phyloP scores from a whole-genome alignment of 2,797 vertebrate genomes.

The Meda fulgida region DNA sequence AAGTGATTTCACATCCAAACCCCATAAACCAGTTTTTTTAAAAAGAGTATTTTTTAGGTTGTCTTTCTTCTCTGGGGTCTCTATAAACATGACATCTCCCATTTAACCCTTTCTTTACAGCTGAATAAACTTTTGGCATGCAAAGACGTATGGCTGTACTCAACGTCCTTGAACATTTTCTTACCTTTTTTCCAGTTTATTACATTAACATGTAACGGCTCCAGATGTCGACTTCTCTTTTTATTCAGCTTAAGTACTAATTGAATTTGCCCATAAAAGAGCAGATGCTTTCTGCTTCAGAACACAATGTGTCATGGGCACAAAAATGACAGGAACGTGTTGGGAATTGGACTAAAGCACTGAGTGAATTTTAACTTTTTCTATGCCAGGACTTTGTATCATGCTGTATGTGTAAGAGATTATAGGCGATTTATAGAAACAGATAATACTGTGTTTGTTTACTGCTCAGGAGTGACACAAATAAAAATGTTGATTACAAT shows the following conservation, averaged over 20 bases:
- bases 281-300: conserved; percentile 64
- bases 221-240: conserved; percentile 66
- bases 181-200: conserved; percentile 55
- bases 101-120: conserved; percentile 31
- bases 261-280: conserved; percentile 66
- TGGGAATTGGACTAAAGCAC: conserved; percentile 23
- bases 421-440: conserved; percentile 5
- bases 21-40: conserved; percentile 10
- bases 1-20: conserved; percentile 22
- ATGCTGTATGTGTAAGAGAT: not conserved
- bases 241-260: conserved; percentile 65
- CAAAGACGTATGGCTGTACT: conserved; percentile 75
- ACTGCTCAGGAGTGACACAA: not conserved
- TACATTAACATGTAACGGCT: conserved; percentile 60
- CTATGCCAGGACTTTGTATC: not conserved
- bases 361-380: conserved; percentile 52
- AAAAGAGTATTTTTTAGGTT: conserved; percentile 1
- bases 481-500: not conserved
- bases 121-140: conserved; percentile 73
- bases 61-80: conserved; percentile 23
- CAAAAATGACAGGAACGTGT: conserved; percentile 48
- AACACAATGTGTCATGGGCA: conserved; percentile 53
- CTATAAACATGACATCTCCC: conserved; percentile 9
- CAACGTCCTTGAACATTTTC: conserved; percentile 58
- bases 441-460: conserved; percentile 18